Conservation (phyloP, 2,797 vertebrate genomes). For the Tolypeutes matacus region DNA sequence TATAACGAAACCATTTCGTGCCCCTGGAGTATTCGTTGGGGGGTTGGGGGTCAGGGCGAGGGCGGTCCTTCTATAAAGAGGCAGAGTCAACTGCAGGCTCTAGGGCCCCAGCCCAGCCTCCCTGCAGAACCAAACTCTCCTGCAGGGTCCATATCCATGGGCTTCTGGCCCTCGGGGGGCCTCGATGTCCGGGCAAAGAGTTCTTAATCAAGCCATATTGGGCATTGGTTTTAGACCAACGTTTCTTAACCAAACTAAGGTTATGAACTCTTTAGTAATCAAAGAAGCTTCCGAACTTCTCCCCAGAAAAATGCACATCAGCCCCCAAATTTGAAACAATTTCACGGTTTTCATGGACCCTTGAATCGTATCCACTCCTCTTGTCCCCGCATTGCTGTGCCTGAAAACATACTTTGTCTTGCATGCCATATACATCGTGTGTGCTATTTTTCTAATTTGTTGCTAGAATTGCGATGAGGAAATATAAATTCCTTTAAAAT, state of each 20-base stretch:
- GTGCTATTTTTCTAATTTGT: background rate
- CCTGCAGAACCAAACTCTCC: background rate
- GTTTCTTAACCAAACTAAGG: conserved; percentile 11
- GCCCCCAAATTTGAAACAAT: background rate
- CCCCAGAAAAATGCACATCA: background rate
- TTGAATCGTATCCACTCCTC: background rate
- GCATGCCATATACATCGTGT: background rate
- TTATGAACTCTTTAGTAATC: background rate
- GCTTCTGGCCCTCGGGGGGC: rapidly evolving
- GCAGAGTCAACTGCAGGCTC: background rate
- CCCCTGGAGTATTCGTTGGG: conserved; percentile 33
- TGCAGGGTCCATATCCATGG: background rate
- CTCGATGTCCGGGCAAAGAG: background rate
- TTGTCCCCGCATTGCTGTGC: background rate
- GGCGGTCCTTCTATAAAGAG: background rate
- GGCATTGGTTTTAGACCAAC: background rate
- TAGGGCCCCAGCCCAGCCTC: background rate
- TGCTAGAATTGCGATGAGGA: background rate
- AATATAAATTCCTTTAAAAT: background rate
- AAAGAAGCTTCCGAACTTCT: background rate
- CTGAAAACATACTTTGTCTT: background rate
- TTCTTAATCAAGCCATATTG: background rate
- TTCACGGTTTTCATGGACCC: background rate
- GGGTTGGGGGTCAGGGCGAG: background rate
- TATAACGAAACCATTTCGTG: conserved; percentile 69